Evolutionary conservation across 2,113 vertebrate genomes (phyloP), one percentile per base, ranked within the genome.

Genomic region (Alligator sinensis): DNA sequence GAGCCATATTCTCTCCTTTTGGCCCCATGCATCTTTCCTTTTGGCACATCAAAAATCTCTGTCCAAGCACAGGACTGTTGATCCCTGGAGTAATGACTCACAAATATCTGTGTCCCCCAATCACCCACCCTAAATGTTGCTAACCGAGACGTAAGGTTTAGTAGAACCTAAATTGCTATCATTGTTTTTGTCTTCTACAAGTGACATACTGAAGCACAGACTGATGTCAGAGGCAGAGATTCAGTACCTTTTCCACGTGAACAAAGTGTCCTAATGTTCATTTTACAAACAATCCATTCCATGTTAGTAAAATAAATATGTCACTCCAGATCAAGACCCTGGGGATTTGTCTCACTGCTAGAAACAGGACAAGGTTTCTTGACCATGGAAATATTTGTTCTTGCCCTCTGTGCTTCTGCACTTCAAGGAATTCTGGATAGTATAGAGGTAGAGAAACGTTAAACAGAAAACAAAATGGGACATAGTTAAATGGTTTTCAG

Each of bases 391-490:
- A 55, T 2, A 2, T 12, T 72, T 59, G 74, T 5, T 47, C 38
- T 63, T 25, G 30, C 1, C 0, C 12, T 76, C 81, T 19, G 28
- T 21, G 1, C 55, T 61, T 70, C 57, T 34, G 55, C 11, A 5
- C 27, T 21, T 4, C 1, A 25, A 59, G 14, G 34, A 64, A n/a
- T 24, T 58, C 3, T 14, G 81, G 78, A 28, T 57, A 62, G 21
- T 75, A 72, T 18, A 54, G 9, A 3, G 22, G n/a, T 21, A 18
- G 34, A 16, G 38, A 75, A n/a, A 30, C 27, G 24, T 24, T 30
- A 5, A 5, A 5, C 11, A 21, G 25, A 5, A 54, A 30, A 22
- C 5, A 63, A 30, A 1, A 0, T 12, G 1, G 0, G 1, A 28
- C n/a, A 17, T 57, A 14, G 54, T 3, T 18, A 59, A 57, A 25